Percentiles rank a stretch among this genome's conserved stretches.
phyloP scores from a whole-genome alignment of 2,888 invertebrate species.

The Drosophila flavopinicola region DNA sequence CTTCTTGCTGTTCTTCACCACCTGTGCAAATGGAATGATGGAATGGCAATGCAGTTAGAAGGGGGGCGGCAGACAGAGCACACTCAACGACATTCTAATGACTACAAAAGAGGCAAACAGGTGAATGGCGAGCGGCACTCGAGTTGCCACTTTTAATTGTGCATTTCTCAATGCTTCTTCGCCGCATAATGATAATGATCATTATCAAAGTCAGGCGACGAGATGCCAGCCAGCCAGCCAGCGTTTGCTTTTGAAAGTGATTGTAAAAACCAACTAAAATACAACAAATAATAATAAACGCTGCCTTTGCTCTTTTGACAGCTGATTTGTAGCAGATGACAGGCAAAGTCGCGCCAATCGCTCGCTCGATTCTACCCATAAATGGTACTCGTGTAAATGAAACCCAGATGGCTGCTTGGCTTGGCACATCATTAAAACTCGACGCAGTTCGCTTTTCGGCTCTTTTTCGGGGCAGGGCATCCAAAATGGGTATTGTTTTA shows the following conservation, averaged over 20 bases:
- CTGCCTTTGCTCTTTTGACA: constrained; percentile 63
- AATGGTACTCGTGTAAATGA: constrained; percentile 60
- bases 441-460: neutral
- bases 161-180: constrained; percentile 66
- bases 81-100: constrained; percentile 58
- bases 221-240: constrained; percentile 4
- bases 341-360: constrained; percentile 73
- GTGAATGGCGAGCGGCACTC: constrained; percentile 57
- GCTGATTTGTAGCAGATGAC: constrained; percentile 79
- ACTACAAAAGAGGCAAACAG: constrained; percentile 19
- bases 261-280: constrained; percentile 65
- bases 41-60: neutral
- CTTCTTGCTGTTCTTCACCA: constrained; percentile 69
- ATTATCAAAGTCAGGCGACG: constrained; percentile 55
- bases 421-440: too few relatives aligned
- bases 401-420: too few relatives aligned
- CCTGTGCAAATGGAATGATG: constrained; percentile 57
- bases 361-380: constrained; percentile 68
- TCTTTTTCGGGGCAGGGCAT: constrained; percentile 39
- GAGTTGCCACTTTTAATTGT: constrained; percentile 61
- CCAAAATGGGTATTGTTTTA: constrained; percentile 35
- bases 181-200: constrained; percentile 40
- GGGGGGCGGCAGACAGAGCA: constrained; percentile 7
- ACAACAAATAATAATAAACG: too few relatives aligned
- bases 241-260: constrained; percentile 67